These are phyloP conservation scores for Xenopus borealis DNA, from an alignment of 2,113 vertebrate species.

Conservation along the genomic window DNA sequence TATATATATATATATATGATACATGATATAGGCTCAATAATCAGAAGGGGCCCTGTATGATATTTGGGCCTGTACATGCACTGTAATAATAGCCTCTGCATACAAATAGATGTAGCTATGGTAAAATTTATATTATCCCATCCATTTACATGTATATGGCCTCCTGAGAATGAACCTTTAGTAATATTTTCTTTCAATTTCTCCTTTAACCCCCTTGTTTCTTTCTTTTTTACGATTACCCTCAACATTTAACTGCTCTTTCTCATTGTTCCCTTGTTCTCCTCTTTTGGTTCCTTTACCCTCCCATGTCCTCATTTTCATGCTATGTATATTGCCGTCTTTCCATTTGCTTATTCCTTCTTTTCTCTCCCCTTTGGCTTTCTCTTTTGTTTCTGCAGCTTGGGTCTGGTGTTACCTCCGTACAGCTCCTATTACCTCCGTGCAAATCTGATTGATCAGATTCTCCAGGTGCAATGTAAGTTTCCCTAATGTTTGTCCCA, in stretches of 20 bases:
- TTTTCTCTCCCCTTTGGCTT: neutral
- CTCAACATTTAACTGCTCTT: no score
- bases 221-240: no score
- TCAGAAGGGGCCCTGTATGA: no score
- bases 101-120: no score
- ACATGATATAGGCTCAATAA: no score
- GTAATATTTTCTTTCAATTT: slow-evolving; percentile 18
- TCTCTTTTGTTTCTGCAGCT: slow-evolving; percentile 64
- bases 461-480: slow-evolving; percentile 99
- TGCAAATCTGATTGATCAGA: slow-evolving; percentile 98
- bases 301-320: no score
- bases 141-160: slow-evolving; percentile 1
- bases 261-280: no score
- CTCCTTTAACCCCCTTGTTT: neutral
- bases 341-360: no score
- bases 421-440: slow-evolving; percentile 97
- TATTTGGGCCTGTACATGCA: no score
- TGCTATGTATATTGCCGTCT: no score
- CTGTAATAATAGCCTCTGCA: no score
- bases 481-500: slow-evolving; percentile 59
- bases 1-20: no score
- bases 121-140: neutral
- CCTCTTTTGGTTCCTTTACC: neutral
- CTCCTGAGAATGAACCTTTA: slow-evolving; percentile 7
- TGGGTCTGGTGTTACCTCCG: slow-evolving; percentile 91